Conservation (phyloP, 2,888 invertebrate genomes). For the Glyphotaelius pellucidus region DNA sequence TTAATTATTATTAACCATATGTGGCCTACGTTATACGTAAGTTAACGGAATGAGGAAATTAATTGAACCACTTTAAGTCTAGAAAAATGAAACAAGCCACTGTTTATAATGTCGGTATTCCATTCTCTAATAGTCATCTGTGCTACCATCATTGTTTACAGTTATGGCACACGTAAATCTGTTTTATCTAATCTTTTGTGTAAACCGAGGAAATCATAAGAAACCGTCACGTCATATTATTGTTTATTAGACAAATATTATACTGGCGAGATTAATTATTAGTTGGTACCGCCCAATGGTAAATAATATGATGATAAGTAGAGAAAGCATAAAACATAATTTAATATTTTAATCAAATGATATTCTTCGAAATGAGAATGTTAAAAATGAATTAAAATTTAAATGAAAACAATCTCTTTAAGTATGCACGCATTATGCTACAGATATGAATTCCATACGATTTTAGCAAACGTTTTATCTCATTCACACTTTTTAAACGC, state of each 20-base stretch:
- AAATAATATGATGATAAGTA: neutral
- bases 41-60: neutral
- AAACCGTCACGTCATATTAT: neutral
- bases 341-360: neutral
- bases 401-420: neutral
- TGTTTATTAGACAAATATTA: neutral
- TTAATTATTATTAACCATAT: too few species aligned
- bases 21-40: neutral
- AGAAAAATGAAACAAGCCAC: neutral
- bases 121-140: conserved; percentile 2
- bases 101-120: neutral
- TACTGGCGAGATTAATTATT: neutral
- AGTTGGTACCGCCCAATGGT: neutral
- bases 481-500: neutral
- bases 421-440: neutral
- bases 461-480: too few species aligned
- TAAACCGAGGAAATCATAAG: neutral
- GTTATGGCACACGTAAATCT: neutral
- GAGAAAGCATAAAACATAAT: neutral
- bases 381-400: neutral
- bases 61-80: neutral
- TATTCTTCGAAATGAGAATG: neutral
- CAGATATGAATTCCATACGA: neutral
- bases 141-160: neutral
- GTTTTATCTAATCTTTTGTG: neutral